A percentile compares a stretch with the other conserved stretches of the same genome.
phyloP scores from a whole-genome alignment of 2,797 vertebrate genomes.

The Margarornis squamiger region DNA sequence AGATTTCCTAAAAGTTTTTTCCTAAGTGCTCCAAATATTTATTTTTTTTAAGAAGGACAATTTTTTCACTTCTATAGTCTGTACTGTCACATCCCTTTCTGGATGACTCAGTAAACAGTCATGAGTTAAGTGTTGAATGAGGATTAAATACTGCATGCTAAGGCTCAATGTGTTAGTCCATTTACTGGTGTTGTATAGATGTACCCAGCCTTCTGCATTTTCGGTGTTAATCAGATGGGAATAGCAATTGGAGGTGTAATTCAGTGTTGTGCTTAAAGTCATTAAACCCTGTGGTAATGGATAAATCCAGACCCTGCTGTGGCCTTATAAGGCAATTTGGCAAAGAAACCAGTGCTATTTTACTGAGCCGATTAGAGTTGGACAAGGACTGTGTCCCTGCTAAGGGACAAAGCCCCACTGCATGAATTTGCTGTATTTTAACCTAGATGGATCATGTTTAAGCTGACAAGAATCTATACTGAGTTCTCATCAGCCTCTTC shows the following conservation, averaged over 20 bases:
- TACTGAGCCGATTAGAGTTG: accelerated
- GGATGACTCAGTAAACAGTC: background rate
- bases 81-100: background rate
- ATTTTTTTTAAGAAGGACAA: background rate
- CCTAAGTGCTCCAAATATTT: background rate
- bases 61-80: background rate
- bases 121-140: background rate
- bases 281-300: constrained; percentile 14
- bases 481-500: background rate
- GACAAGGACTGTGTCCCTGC: background rate
- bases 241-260: constrained; percentile 36
- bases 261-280: constrained; percentile 35
- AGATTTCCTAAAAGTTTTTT: background rate
- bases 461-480: background rate
- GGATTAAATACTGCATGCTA: background rate
- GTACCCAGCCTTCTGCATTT: constrained; percentile 8
- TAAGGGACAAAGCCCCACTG: background rate
- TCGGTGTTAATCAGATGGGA: constrained; percentile 46
- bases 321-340: constrained; percentile 13
- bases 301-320: constrained; percentile 19
- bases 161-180: background rate
- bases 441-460: background rate
- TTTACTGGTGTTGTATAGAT: background rate
- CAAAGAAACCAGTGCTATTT: background rate
- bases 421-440: background rate